Percentiles rank a stretch among this genome's conserved stretches.
Conservation (phyloP, 2,797 vertebrate genomes). For the Pelochelys cantorii region DNA sequence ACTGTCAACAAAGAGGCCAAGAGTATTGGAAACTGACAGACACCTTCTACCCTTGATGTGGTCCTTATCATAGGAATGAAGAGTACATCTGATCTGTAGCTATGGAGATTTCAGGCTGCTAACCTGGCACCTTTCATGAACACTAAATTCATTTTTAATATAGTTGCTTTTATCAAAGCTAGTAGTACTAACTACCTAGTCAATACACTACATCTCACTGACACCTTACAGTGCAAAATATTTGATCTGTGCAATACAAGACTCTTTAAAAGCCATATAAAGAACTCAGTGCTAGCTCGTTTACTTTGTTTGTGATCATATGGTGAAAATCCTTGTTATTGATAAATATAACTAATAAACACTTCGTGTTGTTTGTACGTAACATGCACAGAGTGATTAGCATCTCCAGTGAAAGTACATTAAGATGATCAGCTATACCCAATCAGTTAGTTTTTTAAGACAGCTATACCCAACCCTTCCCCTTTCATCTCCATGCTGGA, state of each 20-base stretch:
- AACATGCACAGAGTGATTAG: background rate
- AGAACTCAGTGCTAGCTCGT: background rate
- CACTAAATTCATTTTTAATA: background rate
- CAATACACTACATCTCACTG: background rate
- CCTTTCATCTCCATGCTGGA: background rate
- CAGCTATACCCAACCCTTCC: background rate
- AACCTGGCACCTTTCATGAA: background rate
- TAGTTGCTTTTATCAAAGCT: background rate
- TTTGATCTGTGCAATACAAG: background rate
- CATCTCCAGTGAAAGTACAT: background rate
- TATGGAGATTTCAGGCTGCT: background rate
- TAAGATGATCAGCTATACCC: background rate
- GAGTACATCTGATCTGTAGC: background rate
- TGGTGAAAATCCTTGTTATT: background rate
- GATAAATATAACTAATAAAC: background rate
- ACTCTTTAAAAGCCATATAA: background rate
- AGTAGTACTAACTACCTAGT: background rate
- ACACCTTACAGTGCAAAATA: background rate
- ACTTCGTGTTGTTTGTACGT: background rate
- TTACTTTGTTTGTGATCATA: background rate
- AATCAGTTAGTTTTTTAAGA: background rate
- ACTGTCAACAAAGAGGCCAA: background rate
- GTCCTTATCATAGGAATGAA: conserved; percentile 17
- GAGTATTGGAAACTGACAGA: background rate
- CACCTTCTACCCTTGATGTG: background rate